phyloP scores from a whole-genome alignment of 2,888 invertebrate genomes.

The Junonia oenone region DNA sequence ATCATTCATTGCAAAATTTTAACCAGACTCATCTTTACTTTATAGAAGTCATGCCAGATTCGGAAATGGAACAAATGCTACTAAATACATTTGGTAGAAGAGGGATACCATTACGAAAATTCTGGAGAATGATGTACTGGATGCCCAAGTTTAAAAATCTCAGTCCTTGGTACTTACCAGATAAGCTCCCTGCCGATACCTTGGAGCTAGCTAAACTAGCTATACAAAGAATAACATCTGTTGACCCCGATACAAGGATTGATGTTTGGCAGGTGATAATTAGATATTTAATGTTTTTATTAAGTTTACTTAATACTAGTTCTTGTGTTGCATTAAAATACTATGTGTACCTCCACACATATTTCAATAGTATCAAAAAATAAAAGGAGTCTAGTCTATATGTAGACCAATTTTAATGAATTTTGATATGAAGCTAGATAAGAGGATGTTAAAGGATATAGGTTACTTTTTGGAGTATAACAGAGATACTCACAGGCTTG shows the following conservation, averaged over 20 bases:
- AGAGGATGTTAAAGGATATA: too few relatives aligned
- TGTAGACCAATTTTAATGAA: too few relatives aligned
- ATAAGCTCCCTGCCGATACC: constrained; percentile 86
- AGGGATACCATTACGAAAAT: constrained; percentile 86
- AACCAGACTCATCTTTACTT: background rate
- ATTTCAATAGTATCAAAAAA: too few relatives aligned
- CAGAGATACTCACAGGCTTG: too few relatives aligned
- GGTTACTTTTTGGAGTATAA: too few relatives aligned
- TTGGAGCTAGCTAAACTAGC: constrained; percentile 90
- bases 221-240: constrained; percentile 89
- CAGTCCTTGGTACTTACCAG: constrained; percentile 91
- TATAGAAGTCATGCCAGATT: constrained; percentile 92
- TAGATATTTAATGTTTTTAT: background rate
- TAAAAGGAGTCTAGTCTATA: too few relatives aligned
- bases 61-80: constrained; percentile 90
- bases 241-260: constrained; percentile 86
- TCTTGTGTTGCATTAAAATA: too few relatives aligned
- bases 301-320: background rate
- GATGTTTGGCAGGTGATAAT: constrained; percentile 80
- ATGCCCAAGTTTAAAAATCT: constrained; percentile 96
- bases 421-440: too few relatives aligned
- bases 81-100: constrained; percentile 90
- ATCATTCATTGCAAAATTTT: background rate
- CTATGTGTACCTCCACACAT: too few relatives aligned
- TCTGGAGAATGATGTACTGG: constrained; percentile 92